phyloP scores from a whole-genome alignment of 2,797 vertebrate genomes.

The Oophaga sylvatica region DNA sequence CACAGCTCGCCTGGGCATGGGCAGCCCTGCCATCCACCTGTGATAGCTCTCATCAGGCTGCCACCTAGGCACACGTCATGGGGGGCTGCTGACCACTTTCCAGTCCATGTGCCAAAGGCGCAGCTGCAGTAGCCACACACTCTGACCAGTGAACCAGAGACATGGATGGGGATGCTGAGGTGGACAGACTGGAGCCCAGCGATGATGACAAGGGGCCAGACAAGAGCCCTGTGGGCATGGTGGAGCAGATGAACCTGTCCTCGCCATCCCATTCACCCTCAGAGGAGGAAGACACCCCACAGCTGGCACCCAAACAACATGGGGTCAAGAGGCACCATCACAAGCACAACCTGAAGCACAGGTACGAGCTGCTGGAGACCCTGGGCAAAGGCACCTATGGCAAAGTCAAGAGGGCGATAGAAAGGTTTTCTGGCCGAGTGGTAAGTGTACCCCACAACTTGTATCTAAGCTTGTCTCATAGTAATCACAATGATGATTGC shows the following conservation, averaged over 20 bases:
- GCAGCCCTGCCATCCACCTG: neutral
- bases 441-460: conserved; percentile 75
- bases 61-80: neutral
- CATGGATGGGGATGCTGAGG: conserved; percentile 58
- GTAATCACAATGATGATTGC: no score
- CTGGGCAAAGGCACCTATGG: conserved; percentile 96
- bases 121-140: neutral
- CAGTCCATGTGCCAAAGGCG: conserved; percentile 21
- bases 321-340: conserved; percentile 96
- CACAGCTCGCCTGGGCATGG: neutral
- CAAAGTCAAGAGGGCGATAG: conserved; percentile 96
- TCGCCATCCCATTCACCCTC: conserved; percentile 52
- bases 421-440: conserved; percentile 94
- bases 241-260: conserved; percentile 62
- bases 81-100: neutral
- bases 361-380: conserved; percentile 96
- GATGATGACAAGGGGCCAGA: neutral
- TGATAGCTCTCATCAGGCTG: neutral
- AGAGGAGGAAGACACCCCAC: conserved; percentile 66
- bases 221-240: conserved; percentile 56
- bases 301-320: conserved; percentile 64
- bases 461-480: neutral
- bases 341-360: conserved; percentile 98
- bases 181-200: conserved; percentile 16
- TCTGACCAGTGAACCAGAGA: conserved; percentile 14